Evolutionary conservation across 2,797 vertebrate species (phyloP).

Genomic region (Leptodactylus fallax): DNA sequence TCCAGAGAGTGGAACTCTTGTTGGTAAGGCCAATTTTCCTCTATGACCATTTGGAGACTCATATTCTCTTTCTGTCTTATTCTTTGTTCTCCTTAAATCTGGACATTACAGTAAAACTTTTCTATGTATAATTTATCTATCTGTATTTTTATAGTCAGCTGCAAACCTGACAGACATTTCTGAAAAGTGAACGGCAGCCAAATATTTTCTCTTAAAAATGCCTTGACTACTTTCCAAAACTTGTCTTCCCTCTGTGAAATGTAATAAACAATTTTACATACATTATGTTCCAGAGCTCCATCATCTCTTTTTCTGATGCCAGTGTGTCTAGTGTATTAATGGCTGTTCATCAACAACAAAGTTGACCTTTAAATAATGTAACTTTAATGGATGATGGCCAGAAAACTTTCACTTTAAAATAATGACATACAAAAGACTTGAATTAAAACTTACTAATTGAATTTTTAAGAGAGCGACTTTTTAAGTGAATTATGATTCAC

Average conservation of each 20-base stretch:
- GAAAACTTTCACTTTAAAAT: slow-evolving; percentile 42
- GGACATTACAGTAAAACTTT: background rate
- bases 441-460: slow-evolving; percentile 51
- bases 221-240: slow-evolving; percentile 31
- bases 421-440: slow-evolving; percentile 42
- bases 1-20: background rate
- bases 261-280: slow-evolving; percentile 48
- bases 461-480: slow-evolving; percentile 14
- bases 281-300: slow-evolving; percentile 31
- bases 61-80: background rate
- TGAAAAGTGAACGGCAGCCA: slow-evolving; percentile 36
- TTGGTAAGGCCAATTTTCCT: background rate
- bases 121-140: slow-evolving; percentile 9
- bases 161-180: slow-evolving; percentile 33
- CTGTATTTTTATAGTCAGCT: slow-evolving; percentile 31
- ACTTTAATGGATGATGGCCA: slow-evolving; percentile 46
- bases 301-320: slow-evolving; percentile 23
- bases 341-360: slow-evolving; percentile 56
- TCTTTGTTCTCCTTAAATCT: background rate
- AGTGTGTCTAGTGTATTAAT: slow-evolving; percentile 37
- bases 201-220: slow-evolving; percentile 45
- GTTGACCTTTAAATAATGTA: slow-evolving; percentile 55
- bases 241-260: slow-evolving; percentile 42
- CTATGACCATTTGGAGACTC: background rate
- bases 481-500: slow-evolving; percentile 20